These are phyloP conservation scores for Melieria picta DNA, from an alignment of 2,888 invertebrate species.

Conservation along the genomic window DNA sequence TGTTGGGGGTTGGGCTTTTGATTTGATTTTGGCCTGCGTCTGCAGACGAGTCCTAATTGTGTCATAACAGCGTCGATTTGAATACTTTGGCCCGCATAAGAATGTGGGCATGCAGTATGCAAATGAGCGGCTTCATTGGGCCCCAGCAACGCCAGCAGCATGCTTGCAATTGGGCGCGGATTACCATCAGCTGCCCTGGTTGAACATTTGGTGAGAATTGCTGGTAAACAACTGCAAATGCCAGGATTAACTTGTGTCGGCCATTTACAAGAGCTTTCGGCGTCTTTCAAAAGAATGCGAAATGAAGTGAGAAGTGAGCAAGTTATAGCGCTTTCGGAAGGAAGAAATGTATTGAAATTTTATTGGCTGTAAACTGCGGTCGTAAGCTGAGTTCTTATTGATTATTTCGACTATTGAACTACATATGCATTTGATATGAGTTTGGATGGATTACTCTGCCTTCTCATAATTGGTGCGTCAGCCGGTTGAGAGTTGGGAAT, in stretches of 20 bases:
- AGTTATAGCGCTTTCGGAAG: too few relatives aligned
- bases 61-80: not conserved
- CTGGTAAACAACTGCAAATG: constrained; percentile 14
- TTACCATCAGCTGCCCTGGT: not conserved
- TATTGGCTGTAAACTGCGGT: too few relatives aligned
- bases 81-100: not conserved
- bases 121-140: not conserved
- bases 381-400: too few relatives aligned
- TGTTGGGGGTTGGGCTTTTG: too few relatives aligned
- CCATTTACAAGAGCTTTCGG: constrained; percentile 10
- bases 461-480: too few relatives aligned
- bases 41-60: not conserved
- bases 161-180: not conserved
- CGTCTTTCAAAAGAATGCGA: not conserved
- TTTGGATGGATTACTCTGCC: too few relatives aligned
- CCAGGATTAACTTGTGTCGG: constrained; percentile 7
- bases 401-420: too few relatives aligned
- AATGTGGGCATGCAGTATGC: not conserved
- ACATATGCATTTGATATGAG: too few relatives aligned
- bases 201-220: not conserved
- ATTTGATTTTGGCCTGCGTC: too few relatives aligned
- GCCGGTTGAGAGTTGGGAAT: too few relatives aligned
- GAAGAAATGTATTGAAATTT: too few relatives aligned
- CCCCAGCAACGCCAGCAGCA: not conserved
- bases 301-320: too few relatives aligned